Percentiles rank a stretch among this genome's conserved stretches.
Evolutionary conservation across 2,113 vertebrate genomes (phyloP).

Genomic region (Eclectus roratus): DNA sequence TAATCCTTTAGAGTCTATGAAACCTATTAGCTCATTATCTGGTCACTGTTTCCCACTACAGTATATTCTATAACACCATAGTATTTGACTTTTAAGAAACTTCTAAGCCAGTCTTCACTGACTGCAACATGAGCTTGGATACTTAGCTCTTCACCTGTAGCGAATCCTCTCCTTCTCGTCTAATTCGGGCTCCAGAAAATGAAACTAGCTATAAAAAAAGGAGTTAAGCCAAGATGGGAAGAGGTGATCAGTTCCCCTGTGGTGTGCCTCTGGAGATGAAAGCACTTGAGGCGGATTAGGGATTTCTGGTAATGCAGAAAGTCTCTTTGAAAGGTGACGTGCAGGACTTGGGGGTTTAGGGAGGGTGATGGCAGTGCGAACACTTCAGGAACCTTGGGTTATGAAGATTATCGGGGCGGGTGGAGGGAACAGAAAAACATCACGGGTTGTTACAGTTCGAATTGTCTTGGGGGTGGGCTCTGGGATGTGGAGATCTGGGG

Average conservation of each 20-base stretch:
- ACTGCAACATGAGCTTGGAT: background rate
- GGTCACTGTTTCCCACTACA: background rate
- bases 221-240: background rate
- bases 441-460: background rate
- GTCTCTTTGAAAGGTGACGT: background rate
- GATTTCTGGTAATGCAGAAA: background rate
- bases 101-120: background rate
- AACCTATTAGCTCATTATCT: background rate
- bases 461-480: background rate
- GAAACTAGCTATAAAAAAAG: background rate
- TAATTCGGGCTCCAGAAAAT: background rate
- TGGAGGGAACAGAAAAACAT: background rate
- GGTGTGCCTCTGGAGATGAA: background rate
- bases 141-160: background rate
- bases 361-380: background rate
- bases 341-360: background rate
- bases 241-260: background rate
- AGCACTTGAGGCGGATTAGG: background rate
- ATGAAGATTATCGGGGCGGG: background rate
- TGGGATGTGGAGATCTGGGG: background rate
- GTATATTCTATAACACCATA: background rate
- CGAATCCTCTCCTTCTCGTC: background rate
- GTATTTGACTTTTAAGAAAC: background rate
- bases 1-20: background rate
- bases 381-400: background rate